phyloP scores from a whole-genome alignment of 1,140 invertebrate species.

The Drosophila guanche region DNA sequence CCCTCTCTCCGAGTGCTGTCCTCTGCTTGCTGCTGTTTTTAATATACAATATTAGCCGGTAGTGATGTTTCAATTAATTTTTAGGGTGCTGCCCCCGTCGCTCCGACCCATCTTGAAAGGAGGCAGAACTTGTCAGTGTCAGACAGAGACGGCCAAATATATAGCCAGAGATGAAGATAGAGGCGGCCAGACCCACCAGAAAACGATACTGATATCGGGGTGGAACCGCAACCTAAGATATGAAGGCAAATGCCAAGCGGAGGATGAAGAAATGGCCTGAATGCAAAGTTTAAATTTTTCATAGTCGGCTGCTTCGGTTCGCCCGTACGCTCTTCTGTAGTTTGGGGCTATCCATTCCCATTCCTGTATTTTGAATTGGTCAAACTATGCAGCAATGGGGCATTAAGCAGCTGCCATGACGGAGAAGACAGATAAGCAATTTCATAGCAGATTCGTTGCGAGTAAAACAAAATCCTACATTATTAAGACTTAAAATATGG shows the following conservation, averaged over 20 bases:
- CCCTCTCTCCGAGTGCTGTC: neutral
- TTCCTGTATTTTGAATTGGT: conserved; percentile 29
- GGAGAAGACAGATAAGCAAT: conserved; percentile 15
- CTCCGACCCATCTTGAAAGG: neutral
- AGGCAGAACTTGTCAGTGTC: conserved; percentile 5
- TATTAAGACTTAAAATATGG: no score
- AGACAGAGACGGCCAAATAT: conserved; percentile 19
- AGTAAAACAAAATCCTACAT: no score
- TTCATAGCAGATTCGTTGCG: neutral
- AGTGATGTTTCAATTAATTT: conserved; percentile 80
- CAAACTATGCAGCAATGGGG: conserved; percentile 21
- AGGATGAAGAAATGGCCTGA: conserved; percentile 70
- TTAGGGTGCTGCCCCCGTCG: conserved; percentile 56
- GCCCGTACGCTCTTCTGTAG: neutral
- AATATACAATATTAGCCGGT: conserved; percentile 74
- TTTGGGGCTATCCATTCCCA: conserved; percentile 1
- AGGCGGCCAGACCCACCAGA: conserved; percentile 1
- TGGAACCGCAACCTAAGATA: conserved; percentile 74
- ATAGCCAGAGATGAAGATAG: conserved; percentile 31
- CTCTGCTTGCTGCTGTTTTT: conserved; percentile 43
- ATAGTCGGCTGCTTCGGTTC: conserved; percentile 50
- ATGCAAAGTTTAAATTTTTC: conserved; percentile 75
- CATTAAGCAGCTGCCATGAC: conserved; percentile 5
- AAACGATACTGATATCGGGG: neutral
- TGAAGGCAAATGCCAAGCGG: conserved; percentile 61